These are phyloP conservation scores for Leptodactylus fallax DNA, from an alignment of 2,797 vertebrate genomes.

Conservation along the genomic window DNA sequence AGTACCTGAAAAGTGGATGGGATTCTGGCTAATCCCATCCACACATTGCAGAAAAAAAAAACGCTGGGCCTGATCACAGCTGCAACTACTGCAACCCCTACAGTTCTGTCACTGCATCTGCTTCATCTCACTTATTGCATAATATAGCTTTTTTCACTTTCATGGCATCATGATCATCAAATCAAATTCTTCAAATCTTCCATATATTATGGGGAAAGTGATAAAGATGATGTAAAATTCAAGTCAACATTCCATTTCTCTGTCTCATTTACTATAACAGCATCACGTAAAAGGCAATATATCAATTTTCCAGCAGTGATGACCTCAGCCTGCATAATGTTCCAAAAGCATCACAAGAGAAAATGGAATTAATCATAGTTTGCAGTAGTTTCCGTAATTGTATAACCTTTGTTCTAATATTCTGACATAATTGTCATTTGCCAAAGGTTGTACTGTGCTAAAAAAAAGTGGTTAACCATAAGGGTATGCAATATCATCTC, in stretches of 20 bases:
- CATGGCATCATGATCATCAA: too few relatives aligned
- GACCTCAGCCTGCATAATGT: conserved; percentile 26
- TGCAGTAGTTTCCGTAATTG: background rate
- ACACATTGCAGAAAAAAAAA: too few relatives aligned
- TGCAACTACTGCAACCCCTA: too few relatives aligned
- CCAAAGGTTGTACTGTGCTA: conserved; percentile 39
- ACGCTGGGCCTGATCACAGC: too few relatives aligned
- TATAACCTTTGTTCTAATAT: conserved; percentile 31
- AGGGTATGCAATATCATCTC: background rate
- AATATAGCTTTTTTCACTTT: background rate
- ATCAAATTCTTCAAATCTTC: background rate
- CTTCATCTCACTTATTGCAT: background rate
- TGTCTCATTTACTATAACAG: conserved; percentile 43
- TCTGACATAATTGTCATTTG: background rate
- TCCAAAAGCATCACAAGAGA: background rate
- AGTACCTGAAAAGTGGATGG: too few relatives aligned
- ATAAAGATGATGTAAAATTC: background rate
- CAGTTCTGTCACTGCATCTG: background rate
- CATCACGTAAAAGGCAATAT: background rate
- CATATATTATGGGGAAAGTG: background rate
- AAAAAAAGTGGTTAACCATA: background rate
- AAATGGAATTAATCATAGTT: conserved; percentile 30
- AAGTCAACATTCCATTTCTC: conserved; percentile 32
- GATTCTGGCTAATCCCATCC: too few relatives aligned
- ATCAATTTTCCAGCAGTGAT: background rate